A percentile compares a stretch with the other conserved stretches of the same genome.
Evolutionary conservation across 2,797 vertebrate genomes (phyloP).

Genomic region (Pseudopleuronectes americanus): DNA sequence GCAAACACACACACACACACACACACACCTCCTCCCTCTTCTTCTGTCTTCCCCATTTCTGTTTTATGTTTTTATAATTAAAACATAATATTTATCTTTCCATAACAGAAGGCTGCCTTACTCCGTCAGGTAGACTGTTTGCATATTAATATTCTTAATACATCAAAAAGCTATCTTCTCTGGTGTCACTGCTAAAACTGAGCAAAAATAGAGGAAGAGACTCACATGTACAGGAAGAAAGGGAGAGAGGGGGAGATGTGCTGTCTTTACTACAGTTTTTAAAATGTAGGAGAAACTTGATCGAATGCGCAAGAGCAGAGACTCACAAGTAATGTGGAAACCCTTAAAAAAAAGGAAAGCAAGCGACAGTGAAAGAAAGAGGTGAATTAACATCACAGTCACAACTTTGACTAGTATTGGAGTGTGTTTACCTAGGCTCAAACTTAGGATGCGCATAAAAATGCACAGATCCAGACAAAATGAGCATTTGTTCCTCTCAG

Average conservation of each 20-base stretch:
- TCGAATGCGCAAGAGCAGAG: slow-evolving; percentile 22
- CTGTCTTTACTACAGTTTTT: slow-evolving; percentile 23
- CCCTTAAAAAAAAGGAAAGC: slow-evolving; percentile 9
- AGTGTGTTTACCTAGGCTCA: slow-evolving; percentile 41
- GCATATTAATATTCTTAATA: slow-evolving; percentile 89
- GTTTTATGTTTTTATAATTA: slow-evolving; percentile 91
- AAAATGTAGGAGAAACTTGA: slow-evolving; percentile 39
- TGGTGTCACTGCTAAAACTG: slow-evolving; percentile 77
- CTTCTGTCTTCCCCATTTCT: slow-evolving; percentile 76
- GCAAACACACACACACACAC: slow-evolving; percentile 31
- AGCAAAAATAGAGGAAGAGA: slow-evolving; percentile 62
- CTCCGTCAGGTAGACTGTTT: slow-evolving; percentile 85
- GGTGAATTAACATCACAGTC: slow-evolving; percentile 60
- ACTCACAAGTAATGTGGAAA: slow-evolving; percentile 16
- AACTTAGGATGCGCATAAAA: slow-evolving; percentile 53
- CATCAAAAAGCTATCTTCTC: slow-evolving; percentile 86
- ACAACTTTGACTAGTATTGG: slow-evolving; percentile 25
- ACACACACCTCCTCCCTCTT: slow-evolving; percentile 55
- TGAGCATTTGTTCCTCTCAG: slow-evolving; percentile 28
- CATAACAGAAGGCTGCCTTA: slow-evolving; percentile 88
- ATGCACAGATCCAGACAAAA: slow-evolving; percentile 45
- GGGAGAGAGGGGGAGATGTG: background rate
- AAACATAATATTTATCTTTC: slow-evolving; percentile 91
- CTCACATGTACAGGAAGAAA: slow-evolving; percentile 21
- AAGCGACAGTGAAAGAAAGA: slow-evolving; percentile 22